phyloP scores from a whole-genome alignment of 2,113 vertebrate species.

The Crotalus viridis region DNA sequence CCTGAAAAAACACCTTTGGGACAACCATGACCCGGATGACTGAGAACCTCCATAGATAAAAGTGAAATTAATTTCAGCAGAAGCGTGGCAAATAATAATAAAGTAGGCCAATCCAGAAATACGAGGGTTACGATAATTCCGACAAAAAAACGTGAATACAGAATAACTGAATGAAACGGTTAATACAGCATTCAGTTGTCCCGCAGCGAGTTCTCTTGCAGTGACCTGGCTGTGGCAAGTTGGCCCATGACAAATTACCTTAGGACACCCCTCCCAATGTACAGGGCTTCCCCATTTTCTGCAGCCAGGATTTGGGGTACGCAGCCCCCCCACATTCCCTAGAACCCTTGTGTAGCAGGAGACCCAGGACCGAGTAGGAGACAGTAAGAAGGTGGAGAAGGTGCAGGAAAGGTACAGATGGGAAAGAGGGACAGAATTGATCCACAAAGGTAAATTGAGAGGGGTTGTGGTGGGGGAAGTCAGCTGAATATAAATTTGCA shows the following conservation, averaged over 20 bases:
- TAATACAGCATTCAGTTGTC: neutral
- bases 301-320: neutral
- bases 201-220: neutral
- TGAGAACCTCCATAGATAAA: too few species aligned
- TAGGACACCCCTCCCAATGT: neutral
- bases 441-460: slow-evolving; percentile 60
- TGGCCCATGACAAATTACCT: neutral
- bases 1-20: too few species aligned
- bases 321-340: neutral
- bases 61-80: neutral
- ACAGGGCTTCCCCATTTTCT: neutral
- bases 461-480: slow-evolving; percentile 52
- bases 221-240: neutral
- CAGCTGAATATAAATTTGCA: slow-evolving; percentile 61
- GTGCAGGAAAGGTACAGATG: neutral
- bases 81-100: neutral
- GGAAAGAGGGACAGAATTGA: slow-evolving; percentile 40
- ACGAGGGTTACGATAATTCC: neutral
- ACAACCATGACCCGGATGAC: too few species aligned
- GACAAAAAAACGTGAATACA: neutral
- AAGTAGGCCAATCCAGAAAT: neutral
- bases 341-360: slow-evolving; percentile 18
- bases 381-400: slow-evolving; percentile 47
- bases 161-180: neutral
- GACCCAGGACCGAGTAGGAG: slow-evolving; percentile 57